Evolutionary conservation across 2,797 vertebrate species (phyloP).

Genomic region (Okamejei kenojei): DNA sequence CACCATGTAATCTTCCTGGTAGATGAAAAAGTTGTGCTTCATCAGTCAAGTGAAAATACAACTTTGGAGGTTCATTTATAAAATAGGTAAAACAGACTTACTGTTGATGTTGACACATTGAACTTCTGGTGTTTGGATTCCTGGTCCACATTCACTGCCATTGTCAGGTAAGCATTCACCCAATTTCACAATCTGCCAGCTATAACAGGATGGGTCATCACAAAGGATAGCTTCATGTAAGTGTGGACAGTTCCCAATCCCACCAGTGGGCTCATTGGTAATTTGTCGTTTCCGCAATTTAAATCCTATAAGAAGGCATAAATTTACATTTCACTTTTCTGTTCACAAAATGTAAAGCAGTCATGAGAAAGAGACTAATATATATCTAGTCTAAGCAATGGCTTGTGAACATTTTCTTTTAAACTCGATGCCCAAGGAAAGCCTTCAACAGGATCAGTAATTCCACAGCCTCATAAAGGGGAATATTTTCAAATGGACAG

Average conservation of each 20-base stretch:
- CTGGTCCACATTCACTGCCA: conserved; percentile 71
- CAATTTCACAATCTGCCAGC: conserved; percentile 70
- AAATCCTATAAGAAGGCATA: conserved; percentile 65
- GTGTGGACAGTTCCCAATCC: conserved; percentile 79
- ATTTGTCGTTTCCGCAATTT: conserved; percentile 79
- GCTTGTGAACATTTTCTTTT: too few relatives aligned
- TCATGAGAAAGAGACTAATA: background rate
- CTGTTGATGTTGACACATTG: conserved; percentile 78
- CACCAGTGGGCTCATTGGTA: conserved; percentile 74
- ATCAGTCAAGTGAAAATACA: background rate
- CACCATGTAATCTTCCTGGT: background rate
- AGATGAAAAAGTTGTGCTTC: background rate
- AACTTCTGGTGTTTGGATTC: conserved; percentile 66
- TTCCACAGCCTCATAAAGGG: background rate
- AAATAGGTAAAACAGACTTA: conserved; percentile 52
- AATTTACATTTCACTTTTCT: background rate
- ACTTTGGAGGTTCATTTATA: background rate
- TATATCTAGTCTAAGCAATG: background rate
- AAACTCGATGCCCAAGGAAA: background rate
- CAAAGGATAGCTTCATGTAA: conserved; percentile 87
- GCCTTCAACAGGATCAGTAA: background rate
- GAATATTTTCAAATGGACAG: background rate
- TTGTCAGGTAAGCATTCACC: conserved; percentile 74
- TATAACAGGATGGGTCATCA: conserved; percentile 82
- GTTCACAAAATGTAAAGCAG: background rate